These are phyloP conservation scores for Ephydatia muelleri DNA, from an alignment of 37 sponge, comb jelly and placozoan genomes.

Conservation along the genomic window DNA sequence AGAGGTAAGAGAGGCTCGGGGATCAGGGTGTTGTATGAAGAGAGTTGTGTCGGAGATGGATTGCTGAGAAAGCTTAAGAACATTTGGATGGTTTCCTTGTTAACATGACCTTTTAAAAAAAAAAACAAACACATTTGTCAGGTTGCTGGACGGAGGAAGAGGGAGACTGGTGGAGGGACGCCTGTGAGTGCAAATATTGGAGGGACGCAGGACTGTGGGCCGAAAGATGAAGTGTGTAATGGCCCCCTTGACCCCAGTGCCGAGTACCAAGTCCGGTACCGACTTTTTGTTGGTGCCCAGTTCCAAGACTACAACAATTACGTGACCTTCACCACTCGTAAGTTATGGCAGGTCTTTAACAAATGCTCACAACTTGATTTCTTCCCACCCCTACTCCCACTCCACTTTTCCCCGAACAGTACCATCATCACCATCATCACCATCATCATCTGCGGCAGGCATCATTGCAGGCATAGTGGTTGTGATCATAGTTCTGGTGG, in stretches of 20 bases:
- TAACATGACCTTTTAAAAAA: too few relatives aligned
- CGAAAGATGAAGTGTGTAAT: conserved; percentile 43
- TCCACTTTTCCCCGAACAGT: background rate
- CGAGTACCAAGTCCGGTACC: conserved; percentile 37
- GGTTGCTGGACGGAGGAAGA: background rate
- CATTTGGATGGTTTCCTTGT: too few relatives aligned
- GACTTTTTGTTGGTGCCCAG: conserved; percentile 16
- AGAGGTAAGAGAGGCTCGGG: too few relatives aligned
- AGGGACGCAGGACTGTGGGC: conserved; percentile 12
- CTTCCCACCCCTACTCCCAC: background rate
- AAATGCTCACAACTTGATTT: background rate
- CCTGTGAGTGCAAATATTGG: conserved; percentile 12
- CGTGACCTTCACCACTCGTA: conserved; percentile 14
- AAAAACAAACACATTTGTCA: too few relatives aligned
- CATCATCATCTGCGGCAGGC: background rate
- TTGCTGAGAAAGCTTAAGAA: too few relatives aligned
- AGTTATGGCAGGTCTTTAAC: background rate
- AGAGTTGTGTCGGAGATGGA: too few relatives aligned
- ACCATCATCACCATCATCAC: background rate
- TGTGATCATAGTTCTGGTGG: background rate
- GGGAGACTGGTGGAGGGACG: background rate
- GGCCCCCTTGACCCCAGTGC: conserved; percentile 50
- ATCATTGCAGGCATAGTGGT: background rate
- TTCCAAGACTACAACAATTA: conserved; percentile 24
- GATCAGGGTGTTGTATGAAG: too few relatives aligned